Evolutionary conservation across 35 echinoderm and acorn worm species (phyloP), one percentile per base, ranked within the genome.

Genomic region (Heliocidaris erythrogramma): DNA sequence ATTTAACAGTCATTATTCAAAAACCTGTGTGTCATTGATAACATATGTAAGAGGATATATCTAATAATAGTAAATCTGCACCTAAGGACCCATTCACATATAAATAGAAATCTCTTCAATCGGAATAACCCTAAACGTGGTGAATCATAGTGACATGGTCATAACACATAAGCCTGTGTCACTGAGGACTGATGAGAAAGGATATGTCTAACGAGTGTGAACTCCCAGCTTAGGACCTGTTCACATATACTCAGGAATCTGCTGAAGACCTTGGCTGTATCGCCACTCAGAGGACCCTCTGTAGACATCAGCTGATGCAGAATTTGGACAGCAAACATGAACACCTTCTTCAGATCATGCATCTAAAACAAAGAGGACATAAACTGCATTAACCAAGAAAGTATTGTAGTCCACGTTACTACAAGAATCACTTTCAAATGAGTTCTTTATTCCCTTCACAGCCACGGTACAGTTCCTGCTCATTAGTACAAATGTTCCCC

Each of bases 221-320:
- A 99, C 71, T 99, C 98, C 98, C 98, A 99, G 86, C 98, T 97
- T 31, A 99, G 96, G 60, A 99, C 96, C 91, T 99, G 98, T 31
- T 96, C 98, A 59, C 91, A 92, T 61, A 99, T 97, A 32, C 93
- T 85, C 52, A 99, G 65, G 50, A 97, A 96, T 4, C 96, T n/a
- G 27, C 94, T 97, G 50, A 97, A 94, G 49, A 99, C 96, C 4
- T 95, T 86, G 5, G 86, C 93, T 30, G 85, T 92, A 32, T 96
- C 95, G 27, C 94, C 47, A 90, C 71, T 94, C 42, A 97, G 60
- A 31, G 85, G 52, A 31, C 92, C 97, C 5, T 96, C 93, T 85
- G 84, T 95, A 9, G 95, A 94, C 94, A 95, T 92, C 18, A 97
- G 48, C 91, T 99, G 97, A 49, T 99, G 97, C 14, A 99, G 91